Conservation (phyloP, 2,888 invertebrate species). For the Aquatica leii region DNA sequence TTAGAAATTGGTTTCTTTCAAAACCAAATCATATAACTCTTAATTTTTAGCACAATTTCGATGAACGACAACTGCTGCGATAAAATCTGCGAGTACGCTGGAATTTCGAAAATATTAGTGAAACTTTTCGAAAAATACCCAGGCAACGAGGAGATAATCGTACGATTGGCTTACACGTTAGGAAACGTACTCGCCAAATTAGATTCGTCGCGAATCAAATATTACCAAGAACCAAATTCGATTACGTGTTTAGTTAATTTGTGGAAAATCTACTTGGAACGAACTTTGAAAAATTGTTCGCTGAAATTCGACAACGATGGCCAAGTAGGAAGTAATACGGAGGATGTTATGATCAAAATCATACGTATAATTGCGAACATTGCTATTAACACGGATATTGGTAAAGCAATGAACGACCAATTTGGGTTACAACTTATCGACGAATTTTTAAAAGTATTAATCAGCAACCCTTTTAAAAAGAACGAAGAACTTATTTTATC, state of each 20-base stretch:
- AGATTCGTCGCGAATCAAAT: slow-evolving; percentile 73
- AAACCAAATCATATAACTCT: too few species aligned
- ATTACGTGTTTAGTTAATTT: slow-evolving; percentile 64
- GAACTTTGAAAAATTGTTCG: slow-evolving; percentile 59
- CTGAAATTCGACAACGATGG: slow-evolving; percentile 56
- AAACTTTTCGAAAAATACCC: slow-evolving; percentile 72
- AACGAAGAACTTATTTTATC: slow-evolving; percentile 80
- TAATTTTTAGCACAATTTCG: slow-evolving; percentile 78
- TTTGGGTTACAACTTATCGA: slow-evolving; percentile 58
- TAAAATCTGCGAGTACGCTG: slow-evolving; percentile 67
- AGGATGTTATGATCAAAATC: slow-evolving; percentile 77
- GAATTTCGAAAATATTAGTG: slow-evolving; percentile 67
- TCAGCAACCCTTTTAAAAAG: slow-evolving; percentile 63
- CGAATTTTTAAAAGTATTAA: slow-evolving; percentile 60
- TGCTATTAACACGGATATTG: slow-evolving; percentile 80
- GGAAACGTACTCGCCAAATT: slow-evolving; percentile 86
- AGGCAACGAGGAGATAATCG: slow-evolving; percentile 75
- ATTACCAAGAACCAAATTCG: slow-evolving; percentile 66
- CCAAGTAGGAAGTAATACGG: slow-evolving; percentile 62
- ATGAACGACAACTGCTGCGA: slow-evolving; percentile 78
- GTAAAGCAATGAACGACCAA: slow-evolving; percentile 67
- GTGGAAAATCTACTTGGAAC: slow-evolving; percentile 63
- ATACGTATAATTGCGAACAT: slow-evolving; percentile 87
- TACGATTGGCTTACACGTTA: slow-evolving; percentile 81
- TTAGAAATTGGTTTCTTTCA: too few species aligned